Percentiles rank a stretch among this genome's conserved stretches.
phyloP scores from a whole-genome alignment of 2,113 vertebrate species.

The Ochotona princeps region DNA sequence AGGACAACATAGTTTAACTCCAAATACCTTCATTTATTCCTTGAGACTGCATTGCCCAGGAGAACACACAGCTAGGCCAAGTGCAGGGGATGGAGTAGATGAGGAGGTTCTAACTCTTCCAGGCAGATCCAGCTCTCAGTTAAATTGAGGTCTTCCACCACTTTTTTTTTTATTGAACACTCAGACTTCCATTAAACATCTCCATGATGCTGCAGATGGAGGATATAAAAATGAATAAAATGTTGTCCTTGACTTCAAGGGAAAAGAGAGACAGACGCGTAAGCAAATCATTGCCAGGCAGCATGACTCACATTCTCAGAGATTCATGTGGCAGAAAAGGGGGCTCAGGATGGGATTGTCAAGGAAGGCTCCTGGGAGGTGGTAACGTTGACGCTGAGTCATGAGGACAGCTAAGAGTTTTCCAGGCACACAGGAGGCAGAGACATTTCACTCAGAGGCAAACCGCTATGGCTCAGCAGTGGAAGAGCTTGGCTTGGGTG shows the following conservation, averaged over 20 bases:
- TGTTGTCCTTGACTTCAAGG: constrained; percentile 24
- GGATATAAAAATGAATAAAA: constrained; percentile 43
- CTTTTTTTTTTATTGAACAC: constrained; percentile 19
- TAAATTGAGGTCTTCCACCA: not conserved
- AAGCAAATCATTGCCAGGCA: constrained; percentile 34
- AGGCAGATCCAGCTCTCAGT: not conserved
- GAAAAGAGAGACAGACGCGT: constrained; percentile 6
- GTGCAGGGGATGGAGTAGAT: not conserved
- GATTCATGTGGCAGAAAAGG: not conserved
- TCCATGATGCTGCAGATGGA: constrained; percentile 1
- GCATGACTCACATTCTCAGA: not conserved
- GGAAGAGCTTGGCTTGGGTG: not conserved
- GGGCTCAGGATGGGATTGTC: not conserved
- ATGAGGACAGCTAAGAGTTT: not conserved
- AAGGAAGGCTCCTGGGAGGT: not conserved
- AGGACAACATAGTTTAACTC: not conserved
- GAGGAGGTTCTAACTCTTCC: not conserved
- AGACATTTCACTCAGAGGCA: not conserved
- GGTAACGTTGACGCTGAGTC: not conserved
- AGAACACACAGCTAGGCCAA: not conserved
- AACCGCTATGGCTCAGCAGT: not conserved
- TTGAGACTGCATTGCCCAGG: not conserved
- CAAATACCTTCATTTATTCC: not conserved
- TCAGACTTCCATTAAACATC: constrained; percentile 27
- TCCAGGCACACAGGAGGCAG: not conserved